Evolutionary conservation across 2,797 vertebrate genomes (phyloP).

Genomic region (Gymnoscopelus microlampas): DNA sequence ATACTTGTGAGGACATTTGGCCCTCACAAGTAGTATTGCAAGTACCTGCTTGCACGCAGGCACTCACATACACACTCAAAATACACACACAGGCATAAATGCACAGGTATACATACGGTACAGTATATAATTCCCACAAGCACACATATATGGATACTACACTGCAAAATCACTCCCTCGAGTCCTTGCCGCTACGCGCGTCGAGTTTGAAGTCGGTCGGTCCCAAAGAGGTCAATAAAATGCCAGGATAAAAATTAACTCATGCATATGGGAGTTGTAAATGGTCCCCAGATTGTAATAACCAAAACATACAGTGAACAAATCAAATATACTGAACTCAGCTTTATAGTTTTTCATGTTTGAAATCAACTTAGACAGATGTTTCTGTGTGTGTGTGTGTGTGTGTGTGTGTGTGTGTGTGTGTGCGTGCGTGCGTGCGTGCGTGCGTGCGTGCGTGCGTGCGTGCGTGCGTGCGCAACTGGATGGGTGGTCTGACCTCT

Average conservation of each 20-base stretch:
- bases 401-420: constrained; percentile 9
- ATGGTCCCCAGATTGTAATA: background rate
- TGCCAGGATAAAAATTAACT: no score
- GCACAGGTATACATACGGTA: background rate
- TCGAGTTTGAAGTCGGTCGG: no score
- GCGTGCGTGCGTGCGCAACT: constrained; percentile 4
- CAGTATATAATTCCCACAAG: background rate
- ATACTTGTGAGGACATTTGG: no score
- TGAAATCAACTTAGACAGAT: background rate
- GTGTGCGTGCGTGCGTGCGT: constrained; percentile 8
- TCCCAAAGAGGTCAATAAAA: no score
- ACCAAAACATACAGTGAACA: constrained; percentile 16
- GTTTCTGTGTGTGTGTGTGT: constrained; percentile 4
- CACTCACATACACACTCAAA: background rate
- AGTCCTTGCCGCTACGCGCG: no score
- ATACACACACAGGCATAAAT: no score
- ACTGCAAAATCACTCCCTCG: no score
- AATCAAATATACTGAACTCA: constrained; percentile 15
- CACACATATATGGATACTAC: background rate
- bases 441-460: constrained; percentile 6
- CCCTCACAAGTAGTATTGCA: no score
- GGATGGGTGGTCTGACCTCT: constrained; percentile 29
- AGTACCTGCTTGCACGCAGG: no score
- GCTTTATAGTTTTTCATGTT: background rate
- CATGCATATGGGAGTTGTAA: background rate